A percentile compares a stretch with the other conserved stretches of the same genome.
Evolutionary conservation across 2,113 vertebrate genomes (phyloP).

Genomic region (Glaucidium brasilianum): DNA sequence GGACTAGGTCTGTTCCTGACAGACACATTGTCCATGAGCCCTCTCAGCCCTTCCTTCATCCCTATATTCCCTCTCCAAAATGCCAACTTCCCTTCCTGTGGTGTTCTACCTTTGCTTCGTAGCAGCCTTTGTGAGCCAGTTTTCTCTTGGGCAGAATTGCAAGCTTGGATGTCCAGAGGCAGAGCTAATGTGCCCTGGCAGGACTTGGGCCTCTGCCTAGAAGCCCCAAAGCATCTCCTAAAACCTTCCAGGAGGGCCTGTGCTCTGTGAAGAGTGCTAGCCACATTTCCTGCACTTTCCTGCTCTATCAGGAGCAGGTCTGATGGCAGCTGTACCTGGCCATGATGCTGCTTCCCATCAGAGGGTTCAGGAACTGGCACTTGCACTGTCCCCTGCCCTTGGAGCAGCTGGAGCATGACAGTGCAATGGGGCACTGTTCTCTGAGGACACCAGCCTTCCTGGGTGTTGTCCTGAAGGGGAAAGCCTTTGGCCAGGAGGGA

Average conservation of each 20-base stretch:
- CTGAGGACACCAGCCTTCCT: neutral
- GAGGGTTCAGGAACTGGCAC: neutral
- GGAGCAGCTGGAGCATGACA: neutral
- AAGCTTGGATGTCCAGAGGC: neutral
- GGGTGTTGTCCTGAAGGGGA: neutral
- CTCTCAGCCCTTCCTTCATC: neutral
- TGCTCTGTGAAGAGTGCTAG: neutral
- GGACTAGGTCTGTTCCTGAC: neutral
- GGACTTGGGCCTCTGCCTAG: neutral
- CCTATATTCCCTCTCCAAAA: neutral
- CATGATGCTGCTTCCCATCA: neutral
- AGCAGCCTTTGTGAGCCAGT: neutral
- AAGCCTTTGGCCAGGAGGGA: neutral
- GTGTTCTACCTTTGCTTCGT: neutral
- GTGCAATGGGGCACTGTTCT: fast-evolving
- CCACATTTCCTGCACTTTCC: neutral
- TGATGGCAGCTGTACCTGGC: neutral
- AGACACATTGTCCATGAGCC: neutral
- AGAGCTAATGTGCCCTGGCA: neutral
- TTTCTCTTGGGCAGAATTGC: neutral
- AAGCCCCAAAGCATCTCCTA: neutral
- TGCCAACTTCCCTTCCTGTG: fast-evolving
- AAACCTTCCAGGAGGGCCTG: neutral
- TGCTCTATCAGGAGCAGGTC: neutral
- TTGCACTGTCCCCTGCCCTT: neutral